phyloP scores from a whole-genome alignment of 2,797 vertebrate species.

The Petrocephalus sullivani region DNA sequence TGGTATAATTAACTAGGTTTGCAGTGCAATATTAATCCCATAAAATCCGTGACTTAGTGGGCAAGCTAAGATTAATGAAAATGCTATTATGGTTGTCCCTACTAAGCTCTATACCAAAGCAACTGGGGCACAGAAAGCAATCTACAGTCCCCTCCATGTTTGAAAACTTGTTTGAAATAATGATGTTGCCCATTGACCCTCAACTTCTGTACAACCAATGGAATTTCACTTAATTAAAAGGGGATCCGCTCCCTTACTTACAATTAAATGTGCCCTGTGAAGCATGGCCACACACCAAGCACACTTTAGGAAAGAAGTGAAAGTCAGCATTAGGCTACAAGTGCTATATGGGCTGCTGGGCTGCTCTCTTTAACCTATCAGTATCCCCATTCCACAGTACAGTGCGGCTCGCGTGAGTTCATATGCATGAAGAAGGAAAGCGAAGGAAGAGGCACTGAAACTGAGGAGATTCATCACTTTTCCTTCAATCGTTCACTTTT shows the following conservation, averaged over 20 bases:
- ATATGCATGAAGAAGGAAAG: neutral
- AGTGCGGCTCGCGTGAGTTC: neutral
- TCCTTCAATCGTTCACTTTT: neutral
- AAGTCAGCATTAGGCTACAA: neutral
- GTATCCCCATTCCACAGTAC: neutral
- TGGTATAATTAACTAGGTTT: neutral
- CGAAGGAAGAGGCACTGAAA: neutral
- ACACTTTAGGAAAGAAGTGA: neutral
- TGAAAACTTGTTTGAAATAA: conserved; percentile 16
- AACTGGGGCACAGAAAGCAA: neutral
- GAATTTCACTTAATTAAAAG: conserved; percentile 23
- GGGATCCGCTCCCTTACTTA: conserved; percentile 13
- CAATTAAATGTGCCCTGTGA: conserved; percentile 23
- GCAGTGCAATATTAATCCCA: neutral
- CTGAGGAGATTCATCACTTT: neutral
- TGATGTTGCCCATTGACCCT: conserved; percentile 24
- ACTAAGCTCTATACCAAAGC: neutral
- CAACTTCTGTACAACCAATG: conserved; percentile 8
- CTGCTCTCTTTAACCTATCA: neutral
- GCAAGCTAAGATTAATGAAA: conserved; percentile 10
- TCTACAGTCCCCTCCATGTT: neutral
- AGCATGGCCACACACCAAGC: conserved; percentile 12
- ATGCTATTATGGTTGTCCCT: neutral
- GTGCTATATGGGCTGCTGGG: neutral
- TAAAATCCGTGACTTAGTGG: neutral